Evolutionary conservation across 2,113 vertebrate species (phyloP), one percentile per base, ranked within the genome.

Genomic region (Piaya cayana): DNA sequence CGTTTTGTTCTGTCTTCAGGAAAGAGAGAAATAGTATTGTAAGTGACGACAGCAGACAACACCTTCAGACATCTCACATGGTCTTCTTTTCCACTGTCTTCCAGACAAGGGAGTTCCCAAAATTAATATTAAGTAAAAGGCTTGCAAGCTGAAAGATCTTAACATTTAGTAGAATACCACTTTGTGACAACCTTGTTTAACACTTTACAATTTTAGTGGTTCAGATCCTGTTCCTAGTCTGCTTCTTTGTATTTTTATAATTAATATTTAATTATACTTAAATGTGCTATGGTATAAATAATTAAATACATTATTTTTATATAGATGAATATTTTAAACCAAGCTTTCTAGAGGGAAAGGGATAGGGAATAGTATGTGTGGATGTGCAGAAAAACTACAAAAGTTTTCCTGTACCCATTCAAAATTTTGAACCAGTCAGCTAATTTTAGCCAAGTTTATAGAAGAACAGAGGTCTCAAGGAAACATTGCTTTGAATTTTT

Each of bases 201-300:
- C 30, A 27, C 47, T 72, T 62, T 52, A 47, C 26, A 36, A 11
- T 52, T 83, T 34, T 42, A 49, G 23, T 34, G 8, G 5, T 75
- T 81, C 27, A 27, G 23, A 56, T 72, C 39, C 4, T 84, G 42
- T 86, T 88, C 92, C 62, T 62, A 60, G 30, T 62, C 39, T 64
- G 16, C 9, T 56, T 59, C 25, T 82, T 78, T 81, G 52, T n/a
- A 74, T 27, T 16, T 25, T 56, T 56, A 9, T 52, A 58, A 55
- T 91, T 85, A 92, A 92, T 90, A 88, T 85, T 94, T 79, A 86
- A 95, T 84, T 63, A 58, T 76, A 82, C 85, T 71, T 88, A 86
- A 86, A 79, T 79, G 30, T 82, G 11, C 10, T 55, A 47, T 34
- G 34, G 79, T 76, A 80, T 58, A 86, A 93, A 86, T 86, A 76